Conservation (phyloP, 2,797 vertebrate species). For the Tamandua tetradactyla region DNA sequence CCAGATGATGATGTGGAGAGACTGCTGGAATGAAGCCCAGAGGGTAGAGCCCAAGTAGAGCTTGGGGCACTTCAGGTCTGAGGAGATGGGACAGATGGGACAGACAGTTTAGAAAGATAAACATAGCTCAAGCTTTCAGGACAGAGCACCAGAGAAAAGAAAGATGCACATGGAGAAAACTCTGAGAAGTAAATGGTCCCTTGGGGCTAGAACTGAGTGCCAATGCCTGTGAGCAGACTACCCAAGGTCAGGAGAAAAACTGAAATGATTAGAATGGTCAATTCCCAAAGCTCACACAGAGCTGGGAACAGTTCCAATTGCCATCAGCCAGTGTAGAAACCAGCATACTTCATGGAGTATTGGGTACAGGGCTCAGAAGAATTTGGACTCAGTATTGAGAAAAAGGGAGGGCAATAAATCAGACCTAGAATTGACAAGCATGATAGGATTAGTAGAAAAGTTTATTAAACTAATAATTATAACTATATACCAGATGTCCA, state of each 20-base stretch:
- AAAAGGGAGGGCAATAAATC: too few species aligned
- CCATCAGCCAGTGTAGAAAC: neutral
- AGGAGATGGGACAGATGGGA: neutral
- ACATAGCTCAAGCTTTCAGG: neutral
- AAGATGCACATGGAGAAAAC: neutral
- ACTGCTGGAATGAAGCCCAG: fast-evolving
- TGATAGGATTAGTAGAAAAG: neutral
- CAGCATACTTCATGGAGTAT: fast-evolving
- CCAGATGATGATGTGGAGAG: neutral
- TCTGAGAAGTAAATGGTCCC: fast-evolving
- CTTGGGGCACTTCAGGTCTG: fast-evolving
- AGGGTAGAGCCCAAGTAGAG: neutral
- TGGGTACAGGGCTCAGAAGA: fast-evolving
- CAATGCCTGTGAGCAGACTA: fast-evolving
- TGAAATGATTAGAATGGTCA: too few species aligned
- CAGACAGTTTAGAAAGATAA: too few species aligned
- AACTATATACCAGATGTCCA: fast-evolving
- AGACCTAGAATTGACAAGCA: fast-evolving
- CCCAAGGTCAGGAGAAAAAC: fast-evolving
- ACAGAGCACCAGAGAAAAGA: neutral
- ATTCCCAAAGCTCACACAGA: fast-evolving
- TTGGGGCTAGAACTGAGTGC: fast-evolving
- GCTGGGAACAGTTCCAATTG: neutral
- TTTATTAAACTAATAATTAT: fast-evolving
- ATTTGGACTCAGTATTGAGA: neutral